These are phyloP conservation scores for Leptinotarsa haldemani DNA, from an alignment of 2,888 invertebrate species.

Conservation along the genomic window DNA sequence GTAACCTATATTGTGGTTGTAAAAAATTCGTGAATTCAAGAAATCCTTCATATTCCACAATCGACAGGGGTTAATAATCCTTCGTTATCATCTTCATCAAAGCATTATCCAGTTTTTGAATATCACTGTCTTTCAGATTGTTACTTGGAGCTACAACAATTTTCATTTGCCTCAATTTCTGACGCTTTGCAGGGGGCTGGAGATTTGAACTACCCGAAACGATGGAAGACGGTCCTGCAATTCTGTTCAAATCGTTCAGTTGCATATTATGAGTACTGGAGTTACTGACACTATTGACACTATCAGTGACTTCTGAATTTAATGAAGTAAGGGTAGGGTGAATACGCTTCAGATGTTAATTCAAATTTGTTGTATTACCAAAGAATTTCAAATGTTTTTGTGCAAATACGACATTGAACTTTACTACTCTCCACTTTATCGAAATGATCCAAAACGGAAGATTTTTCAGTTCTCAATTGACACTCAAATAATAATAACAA, in stretches of 20 bases:
- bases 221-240: slow-evolving; percentile 12
- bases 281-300: too few relatives aligned
- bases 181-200: slow-evolving; percentile 2
- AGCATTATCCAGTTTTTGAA: slow-evolving; percentile 34
- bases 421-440: background rate
- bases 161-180: slow-evolving; percentile 8
- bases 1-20: slow-evolving; percentile 45
- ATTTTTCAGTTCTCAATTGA: background rate
- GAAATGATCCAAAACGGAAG: slow-evolving; percentile 9
- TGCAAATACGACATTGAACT: slow-evolving; percentile 23
- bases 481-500: too few relatives aligned
- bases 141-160: background rate
- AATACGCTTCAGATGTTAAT: slow-evolving; percentile 35
- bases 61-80: too few relatives aligned
- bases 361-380: slow-evolving; percentile 41
- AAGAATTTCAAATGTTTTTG: slow-evolving; percentile 35
- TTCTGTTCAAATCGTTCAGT: too few relatives aligned
- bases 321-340: slow-evolving; percentile 20
- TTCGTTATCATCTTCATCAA: slow-evolving; percentile 47
- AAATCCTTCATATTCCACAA: slow-evolving; percentile 53
- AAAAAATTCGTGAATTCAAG: slow-evolving; percentile 41
- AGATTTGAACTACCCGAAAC: background rate
- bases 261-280: too few relatives aligned
- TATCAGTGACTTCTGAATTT: too few relatives aligned
- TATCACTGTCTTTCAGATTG: background rate